These are phyloP conservation scores for Pterocles orientalis DNA, from an alignment of 2,113 vertebrate species.

Conservation along the genomic window DNA sequence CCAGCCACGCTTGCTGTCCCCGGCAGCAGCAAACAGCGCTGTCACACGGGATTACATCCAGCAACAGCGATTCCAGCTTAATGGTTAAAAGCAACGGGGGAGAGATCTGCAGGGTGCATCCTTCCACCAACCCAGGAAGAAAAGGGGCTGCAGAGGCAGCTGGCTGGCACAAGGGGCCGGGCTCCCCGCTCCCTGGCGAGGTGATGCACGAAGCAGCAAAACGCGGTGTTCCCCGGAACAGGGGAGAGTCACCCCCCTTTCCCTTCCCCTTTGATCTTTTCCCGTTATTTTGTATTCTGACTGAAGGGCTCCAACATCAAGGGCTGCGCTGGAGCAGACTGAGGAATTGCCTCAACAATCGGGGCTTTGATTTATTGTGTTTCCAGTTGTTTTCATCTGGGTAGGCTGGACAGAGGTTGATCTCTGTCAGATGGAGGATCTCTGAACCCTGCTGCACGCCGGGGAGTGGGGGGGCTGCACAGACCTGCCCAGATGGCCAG, in stretches of 20 bases:
- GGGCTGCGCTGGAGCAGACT: background rate
- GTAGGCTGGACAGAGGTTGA: background rate
- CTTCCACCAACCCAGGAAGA: background rate
- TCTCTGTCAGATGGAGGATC: background rate
- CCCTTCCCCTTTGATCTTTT: background rate
- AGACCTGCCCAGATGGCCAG: background rate
- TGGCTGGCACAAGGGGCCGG: background rate
- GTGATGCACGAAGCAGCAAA: background rate
- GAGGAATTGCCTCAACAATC: background rate
- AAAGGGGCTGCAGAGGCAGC: background rate
- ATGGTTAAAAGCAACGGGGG: slow-evolving; percentile 39
- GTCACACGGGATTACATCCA: background rate
- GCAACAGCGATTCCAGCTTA: background rate
- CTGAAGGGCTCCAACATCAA: slow-evolving; percentile 31
- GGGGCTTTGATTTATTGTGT: slow-evolving; percentile 5
- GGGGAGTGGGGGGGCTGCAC: fast-evolving
- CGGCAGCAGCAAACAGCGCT: background rate
- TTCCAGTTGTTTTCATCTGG: background rate
- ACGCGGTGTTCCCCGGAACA: fast-evolving
- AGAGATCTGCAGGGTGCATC: slow-evolving; percentile 14
- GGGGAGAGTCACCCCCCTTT: background rate
- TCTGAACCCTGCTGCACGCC: background rate
- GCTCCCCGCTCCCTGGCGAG: fast-evolving
- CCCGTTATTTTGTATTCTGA: background rate
- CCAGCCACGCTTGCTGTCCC: background rate